Evolutionary conservation across 2,888 invertebrate species (phyloP).

Genomic region (Caradrina clavipalpis): DNA sequence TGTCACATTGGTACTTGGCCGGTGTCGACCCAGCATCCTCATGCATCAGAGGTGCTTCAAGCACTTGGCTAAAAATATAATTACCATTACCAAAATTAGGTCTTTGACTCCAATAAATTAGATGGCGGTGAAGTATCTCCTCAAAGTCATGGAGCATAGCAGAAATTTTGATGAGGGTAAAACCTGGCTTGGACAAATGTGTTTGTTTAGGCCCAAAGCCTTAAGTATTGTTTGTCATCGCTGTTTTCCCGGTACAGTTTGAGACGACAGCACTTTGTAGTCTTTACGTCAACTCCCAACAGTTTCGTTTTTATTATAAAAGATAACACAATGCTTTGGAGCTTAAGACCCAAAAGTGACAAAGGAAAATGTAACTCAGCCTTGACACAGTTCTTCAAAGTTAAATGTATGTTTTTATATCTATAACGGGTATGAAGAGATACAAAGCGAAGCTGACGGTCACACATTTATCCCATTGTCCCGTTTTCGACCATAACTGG

Average conservation of each 20-base stretch:
- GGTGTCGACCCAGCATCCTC: not conserved
- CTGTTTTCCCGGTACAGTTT: constrained; percentile 47
- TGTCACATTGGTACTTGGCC: not conserved
- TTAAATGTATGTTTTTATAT: constrained; percentile 2
- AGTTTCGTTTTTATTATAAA: constrained; percentile 52
- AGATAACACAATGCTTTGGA: constrained; percentile 42
- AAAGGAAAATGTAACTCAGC: constrained; percentile 4
- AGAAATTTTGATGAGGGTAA: constrained; percentile 61
- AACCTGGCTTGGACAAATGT: constrained; percentile 58
- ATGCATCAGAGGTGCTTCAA: too few relatives aligned
- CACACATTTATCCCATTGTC: not conserved
- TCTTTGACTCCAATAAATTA: constrained; percentile 49
- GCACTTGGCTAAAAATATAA: not conserved
- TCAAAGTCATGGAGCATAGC: constrained; percentile 39
- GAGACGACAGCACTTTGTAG: constrained; percentile 48
- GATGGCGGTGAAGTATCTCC: constrained; percentile 38
- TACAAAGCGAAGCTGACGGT: not conserved
- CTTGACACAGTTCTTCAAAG: constrained; percentile 3
- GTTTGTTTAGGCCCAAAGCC: constrained; percentile 62
- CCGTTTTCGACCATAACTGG: not conserved
- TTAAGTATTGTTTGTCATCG: constrained; percentile 61
- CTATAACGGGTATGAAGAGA: not conserved
- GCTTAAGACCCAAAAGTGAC: not conserved
- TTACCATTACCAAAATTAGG: constrained; percentile 14
- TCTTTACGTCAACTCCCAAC: constrained; percentile 38